Evolutionary conservation across 2,888 invertebrate species (phyloP).

Genomic region (Actias luna): DNA sequence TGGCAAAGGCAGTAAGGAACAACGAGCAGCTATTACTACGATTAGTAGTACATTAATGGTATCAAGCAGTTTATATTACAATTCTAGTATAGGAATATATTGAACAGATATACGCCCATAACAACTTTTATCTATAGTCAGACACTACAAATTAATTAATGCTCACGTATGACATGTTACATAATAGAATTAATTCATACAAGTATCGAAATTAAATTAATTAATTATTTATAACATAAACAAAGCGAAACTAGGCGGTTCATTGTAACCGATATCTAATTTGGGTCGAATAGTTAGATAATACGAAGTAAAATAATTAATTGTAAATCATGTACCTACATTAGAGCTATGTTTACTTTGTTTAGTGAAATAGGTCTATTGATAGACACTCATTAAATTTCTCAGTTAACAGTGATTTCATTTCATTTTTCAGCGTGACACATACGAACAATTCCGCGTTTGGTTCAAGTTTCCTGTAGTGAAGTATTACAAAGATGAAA

Average conservation of each 20-base stretch:
- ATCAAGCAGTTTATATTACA: too few relatives aligned
- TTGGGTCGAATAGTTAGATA: neutral
- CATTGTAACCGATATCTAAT: neutral
- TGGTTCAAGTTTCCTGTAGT: neutral
- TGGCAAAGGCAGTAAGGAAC: too few relatives aligned
- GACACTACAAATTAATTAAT: neutral
- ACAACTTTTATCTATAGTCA: neutral
- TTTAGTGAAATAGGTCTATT: neutral
- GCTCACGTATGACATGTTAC: slow-evolving; percentile 16
- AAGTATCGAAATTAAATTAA: neutral
- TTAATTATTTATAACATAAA: neutral
- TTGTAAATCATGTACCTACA: neutral
- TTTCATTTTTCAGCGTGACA: neutral
- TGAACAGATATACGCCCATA: neutral
- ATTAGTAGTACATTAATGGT: too few relatives aligned
- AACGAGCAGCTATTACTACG: too few relatives aligned
- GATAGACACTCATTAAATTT: slow-evolving; percentile 16
- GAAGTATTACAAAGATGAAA: neutral
- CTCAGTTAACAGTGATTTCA: slow-evolving; percentile 17
- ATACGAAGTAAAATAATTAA: neutral
- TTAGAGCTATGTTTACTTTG: neutral
- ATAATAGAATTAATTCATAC: neutral
- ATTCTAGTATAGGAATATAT: too few relatives aligned
- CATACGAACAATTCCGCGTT: neutral
- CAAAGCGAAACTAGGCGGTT: neutral